Evolutionary conservation across 2,797 vertebrate genomes (phyloP), one percentile per base, ranked within the genome.

Genomic region (Manis pentadactyla): DNA sequence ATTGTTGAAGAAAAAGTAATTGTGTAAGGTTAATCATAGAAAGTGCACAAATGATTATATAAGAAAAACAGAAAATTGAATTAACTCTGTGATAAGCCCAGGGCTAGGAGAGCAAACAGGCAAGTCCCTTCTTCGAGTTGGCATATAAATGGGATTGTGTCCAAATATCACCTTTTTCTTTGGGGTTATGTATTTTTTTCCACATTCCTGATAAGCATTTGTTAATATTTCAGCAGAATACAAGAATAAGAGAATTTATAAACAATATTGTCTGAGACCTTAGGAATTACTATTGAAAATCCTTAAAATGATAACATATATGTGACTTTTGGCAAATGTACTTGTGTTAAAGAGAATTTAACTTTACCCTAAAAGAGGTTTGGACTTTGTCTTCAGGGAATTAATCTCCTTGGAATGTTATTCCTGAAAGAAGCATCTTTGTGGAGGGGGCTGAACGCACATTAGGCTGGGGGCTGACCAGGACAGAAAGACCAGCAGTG

Each of bases 51-150:
- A 87, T 74, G 25, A 74, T 95, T 92, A 39, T 29, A 75, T 29
- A 46, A 85, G 7, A 78, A 83, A 84, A 86, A 0, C 2, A 29
- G 12, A 74, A 87, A 51, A 90, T 95, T 92, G 90, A 84, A 94
- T 90, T 55, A 85, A 71, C 18, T 79, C n/a, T 79, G 4, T 83
- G 15, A 78, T 78, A 85, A 53, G 21, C 13, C 46, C 51, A 95
- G 14, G 21, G 11, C 46, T 57, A 95, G 14, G 34, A 49, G 1
- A 53, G 1, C 74, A 17, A 92, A 77, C 7, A 42, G 5, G 15
- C 29, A 94, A 91, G 68, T 2, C 23, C 77, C 5, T 73, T 84
- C 19, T 77, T n/a, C 42, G 11, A 89, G 7, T 7, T 34, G 39
- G 17, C 4, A 55, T 61, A 1, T 51, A 85, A 63, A 7, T 55